Evolutionary conservation across 2,888 invertebrate species (phyloP).

Genomic region (Noctua pronuba): DNA sequence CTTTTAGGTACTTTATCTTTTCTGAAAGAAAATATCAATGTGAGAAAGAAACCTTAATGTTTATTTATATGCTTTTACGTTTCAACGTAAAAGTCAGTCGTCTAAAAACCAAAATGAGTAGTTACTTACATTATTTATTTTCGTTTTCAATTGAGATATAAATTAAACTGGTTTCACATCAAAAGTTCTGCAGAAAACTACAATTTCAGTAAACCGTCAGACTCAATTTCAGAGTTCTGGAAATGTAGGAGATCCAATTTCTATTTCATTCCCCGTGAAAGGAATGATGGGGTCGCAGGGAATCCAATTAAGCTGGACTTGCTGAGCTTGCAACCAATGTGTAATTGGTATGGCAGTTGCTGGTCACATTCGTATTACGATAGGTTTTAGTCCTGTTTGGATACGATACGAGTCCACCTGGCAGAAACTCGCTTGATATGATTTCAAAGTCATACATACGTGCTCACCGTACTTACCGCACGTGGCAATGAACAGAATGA

Average conservation of each 20-base stretch:
- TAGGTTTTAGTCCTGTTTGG: neutral
- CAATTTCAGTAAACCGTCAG: neutral
- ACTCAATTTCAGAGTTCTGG: neutral
- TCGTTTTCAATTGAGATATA: slow-evolving; percentile 2
- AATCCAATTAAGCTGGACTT: slow-evolving; percentile 30
- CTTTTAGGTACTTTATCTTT: slow-evolving; percentile 4
- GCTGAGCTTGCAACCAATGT: slow-evolving; percentile 13
- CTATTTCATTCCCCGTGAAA: neutral
- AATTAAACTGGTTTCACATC: neutral
- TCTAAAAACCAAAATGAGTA: neutral
- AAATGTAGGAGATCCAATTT: slow-evolving; percentile 33
- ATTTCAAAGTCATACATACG: neutral
- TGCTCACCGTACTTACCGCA: neutral
- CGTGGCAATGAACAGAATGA: neutral
- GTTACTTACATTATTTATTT: slow-evolving; percentile 2
- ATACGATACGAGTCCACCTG: neutral
- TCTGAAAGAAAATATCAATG: slow-evolving; percentile 7
- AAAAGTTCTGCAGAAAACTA: slow-evolving; percentile 1
- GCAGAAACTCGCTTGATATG: neutral
- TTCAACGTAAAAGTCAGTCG: neutral
- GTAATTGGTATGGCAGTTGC: slow-evolving; percentile 8
- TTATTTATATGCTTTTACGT: slow-evolving; percentile 1
- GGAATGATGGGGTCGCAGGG: neutral
- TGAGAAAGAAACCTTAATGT: neutral
- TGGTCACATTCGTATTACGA: slow-evolving; percentile 2